phyloP scores from a whole-genome alignment of 2,888 invertebrate species.

The Caradrina clavipalpis region DNA sequence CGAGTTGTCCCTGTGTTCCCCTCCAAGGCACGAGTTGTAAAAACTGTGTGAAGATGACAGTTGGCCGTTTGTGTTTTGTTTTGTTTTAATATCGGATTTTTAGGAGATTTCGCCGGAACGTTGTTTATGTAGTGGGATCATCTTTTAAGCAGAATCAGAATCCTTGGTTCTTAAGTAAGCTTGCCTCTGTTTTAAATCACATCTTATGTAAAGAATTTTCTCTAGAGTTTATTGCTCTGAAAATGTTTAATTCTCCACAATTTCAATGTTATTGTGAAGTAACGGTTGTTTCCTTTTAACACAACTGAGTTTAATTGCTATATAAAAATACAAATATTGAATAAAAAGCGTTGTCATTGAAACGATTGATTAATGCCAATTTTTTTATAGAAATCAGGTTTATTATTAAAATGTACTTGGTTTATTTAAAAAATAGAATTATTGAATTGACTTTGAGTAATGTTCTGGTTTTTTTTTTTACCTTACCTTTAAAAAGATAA shows the following conservation, averaged over 20 bases:
- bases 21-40: constrained; percentile 52
- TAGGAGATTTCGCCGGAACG: constrained; percentile 36
- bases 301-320: no score
- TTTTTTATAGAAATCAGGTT: constrained; percentile 25
- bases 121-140: constrained; percentile 49
- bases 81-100: constrained; percentile 63
- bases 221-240: no score
- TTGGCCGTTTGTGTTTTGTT: constrained; percentile 58
- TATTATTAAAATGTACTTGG: constrained; percentile 19
- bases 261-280: no score
- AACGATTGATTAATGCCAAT: constrained; percentile 42
- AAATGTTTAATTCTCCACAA: no score
- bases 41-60: constrained; percentile 75
- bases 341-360: constrained; percentile 25
- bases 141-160: constrained; percentile 49
- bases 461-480: no score
- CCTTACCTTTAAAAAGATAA: no score
- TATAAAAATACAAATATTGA: no score
- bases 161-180: constrained; percentile 12
- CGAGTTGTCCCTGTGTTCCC: constrained; percentile 48
- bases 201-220: background rate
- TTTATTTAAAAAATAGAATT: constrained; percentile 13
- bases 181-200: constrained; percentile 16
- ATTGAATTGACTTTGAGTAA: constrained; percentile 13
- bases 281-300: no score